phyloP scores from a whole-genome alignment of 2,113 vertebrate genomes.

The Sminthopsis crassicaudata region DNA sequence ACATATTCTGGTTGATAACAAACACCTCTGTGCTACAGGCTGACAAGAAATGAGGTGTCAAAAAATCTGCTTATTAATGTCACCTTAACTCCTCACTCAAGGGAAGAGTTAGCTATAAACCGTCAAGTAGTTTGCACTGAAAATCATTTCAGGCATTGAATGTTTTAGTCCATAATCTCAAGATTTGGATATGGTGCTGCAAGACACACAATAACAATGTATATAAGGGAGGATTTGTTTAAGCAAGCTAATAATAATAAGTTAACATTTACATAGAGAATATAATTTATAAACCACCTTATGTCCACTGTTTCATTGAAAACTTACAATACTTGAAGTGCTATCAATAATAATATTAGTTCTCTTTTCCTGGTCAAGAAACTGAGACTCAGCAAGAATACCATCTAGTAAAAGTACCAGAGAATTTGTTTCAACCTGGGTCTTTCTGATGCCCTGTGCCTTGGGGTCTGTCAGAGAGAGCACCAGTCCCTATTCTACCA shows the following conservation, averaged over 20 bases:
- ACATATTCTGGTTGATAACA: not conserved
- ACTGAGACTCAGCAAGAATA: not conserved
- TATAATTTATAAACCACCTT: not conserved
- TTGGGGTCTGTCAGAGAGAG: not conserved
- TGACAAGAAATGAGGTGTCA: not conserved
- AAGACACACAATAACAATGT: not conserved
- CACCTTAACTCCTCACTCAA: not conserved
- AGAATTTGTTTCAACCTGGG: not conserved
- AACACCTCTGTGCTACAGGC: not conserved
- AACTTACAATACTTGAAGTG: not conserved
- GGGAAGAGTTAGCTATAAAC: not conserved
- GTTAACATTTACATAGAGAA: not conserved
- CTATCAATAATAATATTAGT: not conserved
- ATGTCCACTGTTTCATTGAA: not conserved
- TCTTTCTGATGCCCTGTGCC: not conserved
- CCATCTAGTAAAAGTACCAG: not conserved
- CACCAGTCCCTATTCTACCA: not conserved
- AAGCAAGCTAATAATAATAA: not conserved
- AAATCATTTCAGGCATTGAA: not conserved
- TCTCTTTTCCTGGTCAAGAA: not conserved
- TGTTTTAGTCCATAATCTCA: not conserved
- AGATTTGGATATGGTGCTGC: not conserved
- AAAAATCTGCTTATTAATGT: slow-evolving; percentile 1
- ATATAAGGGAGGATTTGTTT: not conserved
- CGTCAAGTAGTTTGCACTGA: not conserved